Percentiles rank a stretch among this genome's conserved stretches.
Conservation (phyloP, 2,113 vertebrate species). For the Ifrita kowaldi region DNA sequence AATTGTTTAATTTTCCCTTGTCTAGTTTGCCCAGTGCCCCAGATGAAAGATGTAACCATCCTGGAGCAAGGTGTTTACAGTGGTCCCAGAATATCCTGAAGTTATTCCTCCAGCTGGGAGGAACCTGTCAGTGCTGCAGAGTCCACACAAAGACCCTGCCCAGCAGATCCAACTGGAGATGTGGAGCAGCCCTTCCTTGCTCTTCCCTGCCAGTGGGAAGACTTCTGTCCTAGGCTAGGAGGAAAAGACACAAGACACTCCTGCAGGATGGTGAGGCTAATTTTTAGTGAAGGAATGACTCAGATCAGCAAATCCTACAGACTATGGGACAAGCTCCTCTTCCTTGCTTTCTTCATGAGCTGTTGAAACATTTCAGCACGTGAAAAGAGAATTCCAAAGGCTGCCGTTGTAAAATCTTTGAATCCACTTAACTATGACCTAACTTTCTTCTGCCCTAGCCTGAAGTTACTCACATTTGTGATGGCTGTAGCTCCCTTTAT, state of each 20-base stretch:
- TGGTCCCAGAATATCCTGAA: neutral
- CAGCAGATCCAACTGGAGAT: neutral
- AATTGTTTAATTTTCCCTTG: neutral
- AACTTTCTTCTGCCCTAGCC: neutral
- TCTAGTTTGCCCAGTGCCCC: neutral
- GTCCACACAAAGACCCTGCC: neutral
- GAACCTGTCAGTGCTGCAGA: neutral
- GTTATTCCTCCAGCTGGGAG: neutral
- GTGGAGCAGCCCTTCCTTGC: neutral
- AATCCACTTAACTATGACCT: neutral
- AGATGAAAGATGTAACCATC: neutral
- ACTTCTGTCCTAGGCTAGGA: neutral
- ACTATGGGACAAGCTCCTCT: neutral
- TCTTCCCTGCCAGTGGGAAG: neutral
- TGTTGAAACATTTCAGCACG: neutral
- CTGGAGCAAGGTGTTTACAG: neutral
- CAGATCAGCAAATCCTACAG: neutral
- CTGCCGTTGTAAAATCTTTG: neutral
- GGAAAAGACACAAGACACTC: neutral
- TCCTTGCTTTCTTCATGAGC: neutral
- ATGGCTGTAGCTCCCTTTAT: neutral
- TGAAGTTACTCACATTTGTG: neutral
- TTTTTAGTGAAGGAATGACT: neutral
- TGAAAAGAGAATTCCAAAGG: neutral
- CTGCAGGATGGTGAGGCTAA: neutral